These are phyloP conservation scores for Hoplostethus mediterraneus DNA, from an alignment of 2,797 vertebrate genomes.

Conservation along the genomic window DNA sequence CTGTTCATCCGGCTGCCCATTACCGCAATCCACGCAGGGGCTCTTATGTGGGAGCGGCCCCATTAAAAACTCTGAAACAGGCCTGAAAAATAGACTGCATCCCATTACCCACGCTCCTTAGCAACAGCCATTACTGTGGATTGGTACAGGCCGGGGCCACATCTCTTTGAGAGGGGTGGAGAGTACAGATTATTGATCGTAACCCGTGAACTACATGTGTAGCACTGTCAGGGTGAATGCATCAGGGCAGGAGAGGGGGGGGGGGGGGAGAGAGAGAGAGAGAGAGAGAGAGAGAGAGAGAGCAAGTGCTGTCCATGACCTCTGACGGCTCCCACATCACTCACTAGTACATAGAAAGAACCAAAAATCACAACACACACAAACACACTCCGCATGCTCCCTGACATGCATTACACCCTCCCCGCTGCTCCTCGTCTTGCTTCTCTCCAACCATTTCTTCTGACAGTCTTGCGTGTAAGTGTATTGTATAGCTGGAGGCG, in stretches of 20 bases:
- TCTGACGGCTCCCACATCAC: slow-evolving; percentile 42
- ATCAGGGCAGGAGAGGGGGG: slow-evolving; percentile 36
- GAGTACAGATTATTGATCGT: slow-evolving; percentile 73
- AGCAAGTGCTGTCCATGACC: slow-evolving; percentile 20
- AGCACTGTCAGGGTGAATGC: slow-evolving; percentile 64
- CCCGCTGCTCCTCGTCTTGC: slow-evolving; percentile 35
- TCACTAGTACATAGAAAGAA: slow-evolving; percentile 27
- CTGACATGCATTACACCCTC: slow-evolving; percentile 32
- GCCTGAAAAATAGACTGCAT: slow-evolving; percentile 53
- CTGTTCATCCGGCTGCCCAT: slow-evolving; percentile 48
- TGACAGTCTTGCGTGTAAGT: slow-evolving; percentile 53
- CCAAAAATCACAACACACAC: slow-evolving; percentile 34
- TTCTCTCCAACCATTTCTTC: slow-evolving; percentile 47
- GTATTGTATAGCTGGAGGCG: slow-evolving; percentile 70
- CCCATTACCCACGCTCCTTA: slow-evolving; percentile 56
- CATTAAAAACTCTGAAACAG: slow-evolving; percentile 65
- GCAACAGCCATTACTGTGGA: slow-evolving; percentile 48
- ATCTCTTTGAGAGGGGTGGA: slow-evolving; percentile 48
- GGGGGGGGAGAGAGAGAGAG: not conserved
- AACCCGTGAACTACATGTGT: slow-evolving; percentile 81
- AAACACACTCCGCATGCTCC: slow-evolving; percentile 2
- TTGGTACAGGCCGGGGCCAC: slow-evolving; percentile 43
- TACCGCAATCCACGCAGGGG: slow-evolving; percentile 56
- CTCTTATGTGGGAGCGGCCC: slow-evolving; percentile 45
- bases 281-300: not conserved